A percentile compares a stretch with the other conserved stretches of the same genome.
These are phyloP conservation scores for Achatina immaculata DNA, from an alignment of 1,140 invertebrate genomes.

Conservation along the genomic window DNA sequence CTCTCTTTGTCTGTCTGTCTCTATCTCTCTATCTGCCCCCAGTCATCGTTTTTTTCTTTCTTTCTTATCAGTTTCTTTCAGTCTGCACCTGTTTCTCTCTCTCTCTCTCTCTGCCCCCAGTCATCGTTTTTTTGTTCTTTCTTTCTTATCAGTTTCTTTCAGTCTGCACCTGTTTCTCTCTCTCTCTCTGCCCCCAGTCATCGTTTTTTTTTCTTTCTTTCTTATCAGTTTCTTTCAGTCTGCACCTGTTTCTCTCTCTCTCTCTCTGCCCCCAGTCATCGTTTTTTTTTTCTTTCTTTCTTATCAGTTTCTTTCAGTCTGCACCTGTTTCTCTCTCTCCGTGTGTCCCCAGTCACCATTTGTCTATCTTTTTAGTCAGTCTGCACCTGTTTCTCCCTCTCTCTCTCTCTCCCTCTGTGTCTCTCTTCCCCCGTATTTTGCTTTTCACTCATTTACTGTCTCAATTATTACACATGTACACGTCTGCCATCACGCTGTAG, in stretches of 20 bases:
- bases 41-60: background rate
- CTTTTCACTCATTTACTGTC: no score
- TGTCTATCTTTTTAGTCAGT: no score
- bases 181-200: background rate
- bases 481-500: no score
- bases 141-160: background rate
- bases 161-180: background rate
- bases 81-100: background rate
- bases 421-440: no score
- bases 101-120: conserved; percentile 17
- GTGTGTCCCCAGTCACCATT: no score
- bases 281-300: background rate
- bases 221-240: no score
- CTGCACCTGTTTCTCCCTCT: no score
- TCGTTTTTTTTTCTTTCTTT: background rate
- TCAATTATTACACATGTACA: no score
- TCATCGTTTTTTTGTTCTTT: background rate
- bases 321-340: no score
- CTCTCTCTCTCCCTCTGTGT: no score
- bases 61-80: background rate
- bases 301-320: background rate
- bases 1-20: conserved; percentile 20
- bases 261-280: conserved; percentile 21
- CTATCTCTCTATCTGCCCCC: conserved; percentile 10
- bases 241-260: conserved; percentile 5